phyloP scores from a whole-genome alignment of 2,797 vertebrate genomes.

The Ceryle rudis region DNA sequence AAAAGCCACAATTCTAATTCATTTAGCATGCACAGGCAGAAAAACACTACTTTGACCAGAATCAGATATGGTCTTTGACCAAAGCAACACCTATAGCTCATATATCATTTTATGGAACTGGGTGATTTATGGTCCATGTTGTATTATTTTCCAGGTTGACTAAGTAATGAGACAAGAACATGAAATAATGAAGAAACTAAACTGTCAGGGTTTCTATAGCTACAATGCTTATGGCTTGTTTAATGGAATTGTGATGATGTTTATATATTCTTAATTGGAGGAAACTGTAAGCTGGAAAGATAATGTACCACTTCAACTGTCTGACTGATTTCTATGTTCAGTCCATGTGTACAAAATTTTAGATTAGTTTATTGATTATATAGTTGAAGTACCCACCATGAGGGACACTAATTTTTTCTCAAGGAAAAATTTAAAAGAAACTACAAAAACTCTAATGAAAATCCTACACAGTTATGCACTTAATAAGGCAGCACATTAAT shows the following conservation, averaged over 20 bases:
- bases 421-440: slow-evolving; percentile 32
- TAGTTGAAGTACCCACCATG: not conserved
- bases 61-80: not conserved
- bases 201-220: not conserved
- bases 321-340: not conserved
- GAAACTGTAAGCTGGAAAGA: not conserved
- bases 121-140: not conserved
- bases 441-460: slow-evolving; percentile 32
- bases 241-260: not conserved
- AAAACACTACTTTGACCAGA: not conserved
- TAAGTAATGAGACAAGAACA: not conserved
- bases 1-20: not conserved
- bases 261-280: not conserved
- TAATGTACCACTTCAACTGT: not conserved
- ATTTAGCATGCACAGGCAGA: not conserved
- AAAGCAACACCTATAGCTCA: not conserved
- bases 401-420: slow-evolving; percentile 17
- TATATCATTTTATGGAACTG: not conserved
- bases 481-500: not conserved
- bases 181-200: not conserved
- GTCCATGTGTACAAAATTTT: not conserved
- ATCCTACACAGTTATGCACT: not conserved
- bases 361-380: slow-evolving; percentile 17
- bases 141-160: not conserved
- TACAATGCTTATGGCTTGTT: not conserved